phyloP scores from a whole-genome alignment of 2,113 vertebrate species.

The Otis tarda region DNA sequence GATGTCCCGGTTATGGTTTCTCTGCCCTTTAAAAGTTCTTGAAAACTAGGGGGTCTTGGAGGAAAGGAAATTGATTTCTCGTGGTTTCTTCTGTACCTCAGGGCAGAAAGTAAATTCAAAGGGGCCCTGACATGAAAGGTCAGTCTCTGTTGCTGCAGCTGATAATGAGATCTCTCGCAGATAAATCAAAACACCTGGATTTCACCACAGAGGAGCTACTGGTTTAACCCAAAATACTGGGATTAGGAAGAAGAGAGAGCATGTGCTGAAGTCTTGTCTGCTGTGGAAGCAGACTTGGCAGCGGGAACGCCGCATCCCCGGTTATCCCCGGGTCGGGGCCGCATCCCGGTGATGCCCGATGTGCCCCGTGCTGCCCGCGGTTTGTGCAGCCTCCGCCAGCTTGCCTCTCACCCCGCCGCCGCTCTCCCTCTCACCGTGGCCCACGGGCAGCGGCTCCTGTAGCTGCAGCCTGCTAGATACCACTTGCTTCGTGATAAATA shows the following conservation, averaged over 20 bases:
- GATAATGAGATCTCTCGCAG: constrained; percentile 24
- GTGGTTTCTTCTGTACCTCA: neutral
- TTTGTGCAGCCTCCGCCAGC: neutral
- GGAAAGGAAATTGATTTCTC: constrained; percentile 20
- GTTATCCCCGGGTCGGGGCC: neutral
- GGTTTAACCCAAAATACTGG: neutral
- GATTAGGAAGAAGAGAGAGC: neutral
- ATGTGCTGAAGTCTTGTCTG: neutral
- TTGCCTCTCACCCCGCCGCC: rapidly evolving
- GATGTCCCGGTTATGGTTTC: neutral
- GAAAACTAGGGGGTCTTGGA: constrained; percentile 24
- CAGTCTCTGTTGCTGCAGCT: neutral
- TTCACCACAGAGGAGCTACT: neutral
- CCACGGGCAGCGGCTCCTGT: neutral
- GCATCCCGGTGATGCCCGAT: neutral
- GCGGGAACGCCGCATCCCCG: rapidly evolving
- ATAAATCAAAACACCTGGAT: constrained; percentile 27
- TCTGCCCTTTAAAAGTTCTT: constrained; percentile 34
- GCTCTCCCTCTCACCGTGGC: neutral
- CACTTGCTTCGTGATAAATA: neutral
- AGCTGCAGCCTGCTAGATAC: neutral
- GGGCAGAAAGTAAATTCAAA: constrained; percentile 54
- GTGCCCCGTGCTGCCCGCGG: neutral
- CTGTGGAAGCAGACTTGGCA: neutral
- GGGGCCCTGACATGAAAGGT: constrained; percentile 11